A percentile compares a stretch with the other conserved stretches of the same genome.
phyloP scores from a whole-genome alignment of 2,888 invertebrate species.

The Zhengitettix transpicula region DNA sequence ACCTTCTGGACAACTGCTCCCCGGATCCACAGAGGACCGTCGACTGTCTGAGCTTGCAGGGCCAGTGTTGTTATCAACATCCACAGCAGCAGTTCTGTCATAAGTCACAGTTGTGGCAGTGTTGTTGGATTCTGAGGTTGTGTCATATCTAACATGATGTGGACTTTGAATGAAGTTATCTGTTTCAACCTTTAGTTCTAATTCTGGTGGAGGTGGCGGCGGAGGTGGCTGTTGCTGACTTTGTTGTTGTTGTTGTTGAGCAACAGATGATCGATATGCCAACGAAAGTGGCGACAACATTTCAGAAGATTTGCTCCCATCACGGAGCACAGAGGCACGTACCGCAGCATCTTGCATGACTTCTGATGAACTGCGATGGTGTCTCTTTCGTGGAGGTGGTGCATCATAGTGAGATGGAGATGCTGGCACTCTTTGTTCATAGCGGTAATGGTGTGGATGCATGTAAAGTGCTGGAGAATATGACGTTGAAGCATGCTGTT shows the following conservation, averaged over 20 bases:
- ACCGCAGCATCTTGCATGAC: conserved; percentile 21
- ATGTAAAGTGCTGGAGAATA: conserved; percentile 33
- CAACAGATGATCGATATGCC: conserved; percentile 28
- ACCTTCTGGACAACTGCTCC: conserved; percentile 35
- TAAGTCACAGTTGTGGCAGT: conserved; percentile 22
- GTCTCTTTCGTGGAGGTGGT: conserved; percentile 30
- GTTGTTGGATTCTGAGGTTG: conserved; percentile 4
- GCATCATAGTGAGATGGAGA: conserved; percentile 3
- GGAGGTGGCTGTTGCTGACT: neutral
- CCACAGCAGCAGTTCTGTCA: conserved; percentile 26
- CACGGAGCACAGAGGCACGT: conserved; percentile 46
- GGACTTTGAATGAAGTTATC: conserved; percentile 1
- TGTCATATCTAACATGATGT: conserved; percentile 8
- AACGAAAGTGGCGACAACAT: conserved; percentile 21
- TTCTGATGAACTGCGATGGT: conserved; percentile 31
- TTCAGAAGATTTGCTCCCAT: conserved; percentile 20
- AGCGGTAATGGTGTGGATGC: conserved; percentile 25
- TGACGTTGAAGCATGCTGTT: conserved; percentile 19
- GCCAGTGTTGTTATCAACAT: conserved; percentile 12
- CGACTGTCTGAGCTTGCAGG: conserved; percentile 15
- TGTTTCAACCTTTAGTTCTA: conserved; percentile 30
- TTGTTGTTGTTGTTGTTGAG: conserved; percentile 15
- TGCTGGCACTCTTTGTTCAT: conserved; percentile 27
- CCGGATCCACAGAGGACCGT: conserved; percentile 13
- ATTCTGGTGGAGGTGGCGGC: neutral